Evolutionary conservation across 2,888 invertebrate species (phyloP).

Genomic region (Agrypnus murinus): DNA sequence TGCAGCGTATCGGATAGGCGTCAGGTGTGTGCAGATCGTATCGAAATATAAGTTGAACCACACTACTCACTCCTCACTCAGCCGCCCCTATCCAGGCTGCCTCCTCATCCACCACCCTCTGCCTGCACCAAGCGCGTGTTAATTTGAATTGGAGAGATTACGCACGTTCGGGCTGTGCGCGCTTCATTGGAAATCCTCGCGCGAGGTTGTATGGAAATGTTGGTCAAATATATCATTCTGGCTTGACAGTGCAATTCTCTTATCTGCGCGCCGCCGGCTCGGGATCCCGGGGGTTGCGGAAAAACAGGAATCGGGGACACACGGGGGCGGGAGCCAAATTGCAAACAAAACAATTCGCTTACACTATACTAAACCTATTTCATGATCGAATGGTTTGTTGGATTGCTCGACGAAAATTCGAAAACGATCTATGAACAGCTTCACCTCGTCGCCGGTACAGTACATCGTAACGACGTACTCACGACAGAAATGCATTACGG

Average conservation of each 20-base stretch:
- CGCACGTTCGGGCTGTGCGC: slow-evolving; percentile 70
- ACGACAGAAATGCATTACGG: background rate
- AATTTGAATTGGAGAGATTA: slow-evolving; percentile 78
- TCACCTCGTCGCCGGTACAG: background rate
- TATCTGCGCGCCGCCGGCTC: slow-evolving; percentile 80
- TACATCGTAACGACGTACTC: background rate
- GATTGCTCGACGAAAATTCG: slow-evolving; percentile 51
- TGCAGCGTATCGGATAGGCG: slow-evolving; percentile 49
- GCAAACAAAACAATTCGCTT: slow-evolving; percentile 69
- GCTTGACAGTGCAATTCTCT: slow-evolving; percentile 93
- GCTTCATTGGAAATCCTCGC: slow-evolving; percentile 72
- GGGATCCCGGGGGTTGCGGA: slow-evolving; percentile 72
- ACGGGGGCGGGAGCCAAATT: slow-evolving; percentile 66
- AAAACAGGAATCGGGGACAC: slow-evolving; percentile 71
- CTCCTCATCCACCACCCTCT: slow-evolving; percentile 9
- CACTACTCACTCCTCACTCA: slow-evolving; percentile 48
- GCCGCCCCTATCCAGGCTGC: slow-evolving; percentile 42
- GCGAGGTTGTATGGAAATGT: slow-evolving; percentile 84
- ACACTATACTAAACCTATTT: slow-evolving; percentile 61
- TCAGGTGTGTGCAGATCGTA: slow-evolving; percentile 54
- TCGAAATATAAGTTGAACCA: slow-evolving; percentile 52
- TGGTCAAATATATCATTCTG: slow-evolving; percentile 93
- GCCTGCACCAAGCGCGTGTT: slow-evolving; percentile 71
- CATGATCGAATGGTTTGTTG: slow-evolving; percentile 62
- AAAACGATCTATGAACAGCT: slow-evolving; percentile 19